These are phyloP conservation scores for Mareca penelope DNA, from an alignment of 2,797 vertebrate species.

Conservation along the genomic window DNA sequence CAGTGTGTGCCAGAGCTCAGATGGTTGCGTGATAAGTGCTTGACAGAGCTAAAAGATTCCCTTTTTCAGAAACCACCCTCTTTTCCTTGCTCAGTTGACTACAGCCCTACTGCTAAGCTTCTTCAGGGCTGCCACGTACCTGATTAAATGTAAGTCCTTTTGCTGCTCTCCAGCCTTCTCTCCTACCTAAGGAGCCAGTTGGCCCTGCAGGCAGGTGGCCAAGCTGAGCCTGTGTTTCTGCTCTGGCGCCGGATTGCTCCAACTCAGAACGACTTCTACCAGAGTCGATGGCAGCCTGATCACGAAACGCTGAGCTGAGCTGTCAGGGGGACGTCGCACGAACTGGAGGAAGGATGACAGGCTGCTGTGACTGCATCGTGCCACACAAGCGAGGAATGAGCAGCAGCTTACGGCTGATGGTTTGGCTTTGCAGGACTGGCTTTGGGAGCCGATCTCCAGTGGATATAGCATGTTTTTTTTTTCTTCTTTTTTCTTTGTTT, in stretches of 20 bases:
- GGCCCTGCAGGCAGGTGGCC: not conserved
- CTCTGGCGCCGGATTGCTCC: not conserved
- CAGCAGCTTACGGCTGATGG: fast-evolving
- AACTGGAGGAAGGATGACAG: not conserved
- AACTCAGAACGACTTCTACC: not conserved
- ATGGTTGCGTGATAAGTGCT: not conserved
- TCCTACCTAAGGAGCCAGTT: not conserved
- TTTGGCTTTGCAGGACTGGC: not conserved
- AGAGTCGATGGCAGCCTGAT: not conserved
- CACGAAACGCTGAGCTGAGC: not conserved
- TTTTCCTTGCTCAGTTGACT: not conserved
- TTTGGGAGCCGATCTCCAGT: not conserved
- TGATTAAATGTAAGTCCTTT: not conserved
- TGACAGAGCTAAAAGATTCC: not conserved
- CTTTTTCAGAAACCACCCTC: not conserved
- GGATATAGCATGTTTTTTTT: not conserved
- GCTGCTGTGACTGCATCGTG: not conserved
- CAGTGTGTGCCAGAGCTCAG: not conserved
- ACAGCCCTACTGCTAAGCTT: not conserved
- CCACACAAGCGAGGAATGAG: not conserved
- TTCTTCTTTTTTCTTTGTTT: not conserved
- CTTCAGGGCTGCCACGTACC: not conserved
- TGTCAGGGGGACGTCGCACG: not conserved
- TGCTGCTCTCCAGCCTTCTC: not conserved
- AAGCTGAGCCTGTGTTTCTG: not conserved